Evolutionary conservation across 2,888 invertebrate species (phyloP).

Genomic region (Folsomia candida): DNA sequence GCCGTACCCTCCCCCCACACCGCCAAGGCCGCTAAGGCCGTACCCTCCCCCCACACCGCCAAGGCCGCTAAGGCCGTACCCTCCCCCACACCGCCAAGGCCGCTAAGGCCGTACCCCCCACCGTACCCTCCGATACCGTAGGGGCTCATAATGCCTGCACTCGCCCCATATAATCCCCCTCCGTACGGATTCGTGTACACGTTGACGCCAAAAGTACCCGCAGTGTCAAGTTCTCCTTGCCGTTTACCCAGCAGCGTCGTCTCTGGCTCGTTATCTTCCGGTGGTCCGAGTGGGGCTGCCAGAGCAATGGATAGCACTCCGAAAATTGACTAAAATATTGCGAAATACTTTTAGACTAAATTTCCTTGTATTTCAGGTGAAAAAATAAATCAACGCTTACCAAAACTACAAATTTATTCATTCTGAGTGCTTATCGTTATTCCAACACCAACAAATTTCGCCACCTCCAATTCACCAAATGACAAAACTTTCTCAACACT

Average conservation of each 20-base stretch:
- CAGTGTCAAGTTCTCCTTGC: slow-evolving; percentile 19
- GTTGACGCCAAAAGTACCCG: slow-evolving; percentile 28
- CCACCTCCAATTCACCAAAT: no score
- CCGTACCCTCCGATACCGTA: neutral
- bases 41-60: slow-evolving; percentile 19
- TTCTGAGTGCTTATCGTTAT: no score
- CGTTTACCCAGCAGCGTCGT: slow-evolving; percentile 24
- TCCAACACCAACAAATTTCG: no score
- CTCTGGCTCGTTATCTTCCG: slow-evolving; percentile 34
- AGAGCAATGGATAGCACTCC: no score
- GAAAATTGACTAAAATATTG: no score
- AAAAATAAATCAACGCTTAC: no score
- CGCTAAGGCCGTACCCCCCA: slow-evolving; percentile 11
- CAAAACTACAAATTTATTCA: neutral
- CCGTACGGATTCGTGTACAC: slow-evolving; percentile 33
- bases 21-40: no score
- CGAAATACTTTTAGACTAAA: no score
- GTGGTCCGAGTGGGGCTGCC: slow-evolving; percentile 2
- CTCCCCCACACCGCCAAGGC: no score
- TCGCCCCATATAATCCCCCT: slow-evolving; percentile 8
- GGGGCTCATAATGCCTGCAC: neutral
- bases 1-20: slow-evolving; percentile 11
- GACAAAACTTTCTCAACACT: no score
- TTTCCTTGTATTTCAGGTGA: no score
- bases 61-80: slow-evolving; percentile 6